Conservation (phyloP, 2,888 invertebrate genomes). For the Agrochola litura region DNA sequence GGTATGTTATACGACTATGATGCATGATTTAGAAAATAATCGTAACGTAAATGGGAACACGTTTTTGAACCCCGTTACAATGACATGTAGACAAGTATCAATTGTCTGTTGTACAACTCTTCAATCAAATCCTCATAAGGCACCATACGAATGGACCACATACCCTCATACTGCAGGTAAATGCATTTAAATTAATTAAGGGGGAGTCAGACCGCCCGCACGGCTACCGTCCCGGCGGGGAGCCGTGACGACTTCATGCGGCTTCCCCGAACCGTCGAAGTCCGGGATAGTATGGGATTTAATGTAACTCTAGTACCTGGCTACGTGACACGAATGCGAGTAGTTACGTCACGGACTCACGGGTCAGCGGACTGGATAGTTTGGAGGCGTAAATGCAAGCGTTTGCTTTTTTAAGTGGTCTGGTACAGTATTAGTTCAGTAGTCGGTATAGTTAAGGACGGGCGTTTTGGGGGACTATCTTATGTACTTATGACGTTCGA, state of each 20-base stretch:
- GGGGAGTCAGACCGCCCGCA: conserved; percentile 87
- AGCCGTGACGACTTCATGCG: conserved; percentile 89
- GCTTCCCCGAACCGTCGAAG: conserved; percentile 82
- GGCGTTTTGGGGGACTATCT: too few species aligned
- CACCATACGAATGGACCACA: conserved; percentile 55
- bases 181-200: conserved; percentile 89
- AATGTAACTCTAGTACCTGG: conserved; percentile 71
- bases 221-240: conserved; percentile 85
- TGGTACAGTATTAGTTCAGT: background rate
- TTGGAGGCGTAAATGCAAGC: conserved; percentile 30
- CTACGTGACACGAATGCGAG: conserved; percentile 65
- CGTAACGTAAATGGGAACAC: background rate
- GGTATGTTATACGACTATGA: background rate
- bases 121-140: conserved; percentile 37
- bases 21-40: background rate
- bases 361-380: conserved; percentile 52
- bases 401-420: conserved; percentile 29
- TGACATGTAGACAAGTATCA: background rate
- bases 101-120: conserved; percentile 7
- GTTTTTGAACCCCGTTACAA: background rate
- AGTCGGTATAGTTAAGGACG: too few species aligned
- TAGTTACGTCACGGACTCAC: conserved; percentile 53
- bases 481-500: too few species aligned
- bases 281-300: conserved; percentile 66
- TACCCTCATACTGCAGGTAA: conserved; percentile 78